Base-by-base conservation (phyloP, 2,888 invertebrate genomes). In the Euproctis similis region DNA sequence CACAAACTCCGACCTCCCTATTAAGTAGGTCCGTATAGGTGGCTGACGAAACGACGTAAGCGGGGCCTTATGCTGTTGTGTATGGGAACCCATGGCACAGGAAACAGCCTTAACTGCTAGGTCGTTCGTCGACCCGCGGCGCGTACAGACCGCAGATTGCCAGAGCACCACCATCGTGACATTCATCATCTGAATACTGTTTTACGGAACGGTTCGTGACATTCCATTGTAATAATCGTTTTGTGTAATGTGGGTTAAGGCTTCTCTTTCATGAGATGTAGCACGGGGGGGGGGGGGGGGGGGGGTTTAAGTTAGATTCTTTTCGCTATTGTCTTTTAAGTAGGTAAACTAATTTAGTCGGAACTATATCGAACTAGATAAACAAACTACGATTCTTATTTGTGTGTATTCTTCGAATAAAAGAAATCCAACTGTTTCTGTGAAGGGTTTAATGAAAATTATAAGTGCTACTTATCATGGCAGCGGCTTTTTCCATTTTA, bases 201-300 rank as follows among this genome's bases (percentile, higher is more conserved):
- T 69, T 60, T 66, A 70, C 69, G 62, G 62, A 36, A 39, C 12
- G 42, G 73, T 70, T 78, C 80, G 82, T 78, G 80, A 77, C 80
- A 81, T 80, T 76, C 82, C 78, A 67, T 68, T 68, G 72, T 78
- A 77, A 82, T 74, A 64, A 67, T 68, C n/a, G n/a, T n/a, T n/a
- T n/a, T 62, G 49, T 58, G 52, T 57, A 73, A 81, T 78, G 68
- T 80, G 52, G 81, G 82, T 80, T 77, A 80, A 81, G 82, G 82
- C 64, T 70, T 53, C 50, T 63, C 60, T 63, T 66, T 71, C 65
- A 57, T 60, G 60, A 64, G 53, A 46, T 44, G 49, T n/a, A n/a
- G n/a, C n/a, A n/a, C n/a, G n/a, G n/a, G n/a, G n/a, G n/a, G n/a
- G n/a, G n/a, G n/a, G n/a, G n/a, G n/a, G n/a, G n/a, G 34, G 32